A percentile compares a stretch with the other conserved stretches of the same genome.
phyloP scores from a whole-genome alignment of 2,888 invertebrate genomes.

The Clistopyga incitator region DNA sequence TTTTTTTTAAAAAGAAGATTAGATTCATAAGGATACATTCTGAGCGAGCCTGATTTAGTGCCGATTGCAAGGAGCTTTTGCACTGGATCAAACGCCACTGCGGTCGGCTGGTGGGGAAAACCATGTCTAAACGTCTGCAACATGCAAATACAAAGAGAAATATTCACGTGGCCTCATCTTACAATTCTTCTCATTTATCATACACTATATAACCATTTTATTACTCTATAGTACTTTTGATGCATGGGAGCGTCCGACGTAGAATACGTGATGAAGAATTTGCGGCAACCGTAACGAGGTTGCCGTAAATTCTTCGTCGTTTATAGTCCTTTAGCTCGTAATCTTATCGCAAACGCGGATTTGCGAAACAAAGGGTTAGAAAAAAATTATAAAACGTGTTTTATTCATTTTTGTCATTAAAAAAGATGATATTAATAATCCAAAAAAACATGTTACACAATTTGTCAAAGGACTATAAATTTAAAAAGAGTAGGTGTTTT shows the following conservation, averaged over 20 bases:
- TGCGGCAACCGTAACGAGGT: too few relatives aligned
- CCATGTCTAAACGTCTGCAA: constrained; percentile 98
- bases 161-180: constrained; percentile 9
- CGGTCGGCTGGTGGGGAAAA: constrained; percentile 98
- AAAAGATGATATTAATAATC: too few relatives aligned
- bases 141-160: constrained; percentile 72
- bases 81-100: constrained; percentile 98
- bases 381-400: too few relatives aligned
- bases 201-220: neutral
- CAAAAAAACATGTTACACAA: too few relatives aligned
- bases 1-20: neutral
- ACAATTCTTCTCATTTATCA: neutral
- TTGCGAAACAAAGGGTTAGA: too few relatives aligned
- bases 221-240: neutral
- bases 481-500: too few relatives aligned
- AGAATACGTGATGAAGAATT: too few relatives aligned
- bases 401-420: too few relatives aligned
- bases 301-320: too few relatives aligned
- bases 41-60: constrained; percentile 96
- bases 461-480: too few relatives aligned
- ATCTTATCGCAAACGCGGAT: too few relatives aligned
- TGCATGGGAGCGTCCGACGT: neutral
- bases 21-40: constrained; percentile 94
- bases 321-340: too few relatives aligned
- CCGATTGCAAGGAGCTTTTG: constrained; percentile 98